These are phyloP conservation scores for Helicolenus hilgendorfi DNA, from an alignment of 2,797 vertebrate genomes.

Conservation along the genomic window DNA sequence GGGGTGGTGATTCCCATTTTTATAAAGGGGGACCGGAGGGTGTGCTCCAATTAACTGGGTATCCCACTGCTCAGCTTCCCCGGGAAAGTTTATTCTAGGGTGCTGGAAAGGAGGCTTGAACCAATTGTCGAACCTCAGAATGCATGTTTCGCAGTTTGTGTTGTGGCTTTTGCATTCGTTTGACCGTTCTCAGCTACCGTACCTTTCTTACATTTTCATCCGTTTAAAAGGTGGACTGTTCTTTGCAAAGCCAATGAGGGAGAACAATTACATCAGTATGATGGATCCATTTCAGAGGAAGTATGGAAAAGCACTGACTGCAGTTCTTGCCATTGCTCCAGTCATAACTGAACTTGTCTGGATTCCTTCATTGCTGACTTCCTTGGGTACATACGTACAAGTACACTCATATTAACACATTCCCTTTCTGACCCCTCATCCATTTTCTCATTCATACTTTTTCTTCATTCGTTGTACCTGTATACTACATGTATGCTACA, in stretches of 20 bases:
- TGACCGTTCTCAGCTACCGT: no score
- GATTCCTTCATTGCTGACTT: slow-evolving; percentile 1
- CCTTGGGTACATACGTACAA: slow-evolving; percentile 19
- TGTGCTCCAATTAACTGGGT: no score
- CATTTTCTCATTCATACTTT: no score
- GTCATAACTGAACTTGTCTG: slow-evolving; percentile 40
- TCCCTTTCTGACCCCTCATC: not conserved
- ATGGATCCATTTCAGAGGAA: slow-evolving; percentile 67
- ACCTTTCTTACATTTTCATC: not conserved
- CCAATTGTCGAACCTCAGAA: no score
- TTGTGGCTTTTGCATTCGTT: no score
- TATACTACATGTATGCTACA: slow-evolving; percentile 23
- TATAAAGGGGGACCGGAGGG: no score
- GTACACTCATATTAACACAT: not conserved
- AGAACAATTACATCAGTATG: slow-evolving; percentile 35
- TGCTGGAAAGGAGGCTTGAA: no score
- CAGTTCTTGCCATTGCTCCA: slow-evolving; percentile 17
- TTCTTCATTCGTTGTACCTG: not conserved
- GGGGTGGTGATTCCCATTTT: no score
- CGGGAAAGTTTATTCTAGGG: no score
- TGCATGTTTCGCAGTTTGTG: no score
- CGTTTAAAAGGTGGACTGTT: not conserved
- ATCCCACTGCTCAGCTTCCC: no score
- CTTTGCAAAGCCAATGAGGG: slow-evolving; percentile 15
- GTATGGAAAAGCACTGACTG: slow-evolving; percentile 52